These are phyloP conservation scores for Drosophila prosaltans DNA, from an alignment of 1,140 invertebrate species.

Conservation along the genomic window DNA sequence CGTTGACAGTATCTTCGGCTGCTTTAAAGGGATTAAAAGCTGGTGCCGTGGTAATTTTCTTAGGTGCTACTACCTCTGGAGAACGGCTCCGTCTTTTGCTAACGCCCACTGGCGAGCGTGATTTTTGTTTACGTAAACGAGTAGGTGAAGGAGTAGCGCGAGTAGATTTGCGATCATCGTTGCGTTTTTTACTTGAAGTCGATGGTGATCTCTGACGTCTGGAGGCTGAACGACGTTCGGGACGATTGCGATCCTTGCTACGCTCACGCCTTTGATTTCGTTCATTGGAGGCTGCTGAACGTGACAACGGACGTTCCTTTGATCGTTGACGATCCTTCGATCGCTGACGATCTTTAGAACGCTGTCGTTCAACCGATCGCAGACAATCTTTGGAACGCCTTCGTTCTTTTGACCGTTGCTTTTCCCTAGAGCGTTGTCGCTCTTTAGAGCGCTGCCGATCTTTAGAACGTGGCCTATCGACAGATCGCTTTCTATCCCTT, in stretches of 20 bases:
- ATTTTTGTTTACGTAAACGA: constrained; percentile 30
- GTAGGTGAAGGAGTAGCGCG: constrained; percentile 38
- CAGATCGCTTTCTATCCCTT: constrained; percentile 23
- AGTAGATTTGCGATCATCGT: constrained; percentile 35
- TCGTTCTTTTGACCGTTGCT: constrained; percentile 23
- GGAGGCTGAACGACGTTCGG: constrained; percentile 19
- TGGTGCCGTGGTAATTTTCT: constrained; percentile 30
- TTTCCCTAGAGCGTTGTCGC: constrained; percentile 26
- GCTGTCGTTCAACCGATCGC: constrained; percentile 24
- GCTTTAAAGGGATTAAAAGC: constrained; percentile 74
- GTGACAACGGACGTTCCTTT: constrained; percentile 30
- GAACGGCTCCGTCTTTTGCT: constrained; percentile 39
- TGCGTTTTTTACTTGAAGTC: constrained; percentile 21
- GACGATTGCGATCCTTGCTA: constrained; percentile 40
- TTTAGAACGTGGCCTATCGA: constrained; percentile 17
- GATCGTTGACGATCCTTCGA: constrained; percentile 39
- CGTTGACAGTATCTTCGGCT: constrained; percentile 70
- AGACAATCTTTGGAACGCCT: constrained; percentile 17
- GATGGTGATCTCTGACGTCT: constrained; percentile 33
- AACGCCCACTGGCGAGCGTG: neutral
- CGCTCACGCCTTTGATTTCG: constrained; percentile 6
- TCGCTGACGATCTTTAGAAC: constrained; percentile 22
- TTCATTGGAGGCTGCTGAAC: constrained; percentile 31
- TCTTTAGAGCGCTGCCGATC: constrained; percentile 20
- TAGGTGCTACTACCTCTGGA: constrained; percentile 34